Percentiles rank a stretch among this genome's conserved stretches.
Conservation (phyloP, 2,888 invertebrate genomes). For the Platynereis dumerilii region DNA sequence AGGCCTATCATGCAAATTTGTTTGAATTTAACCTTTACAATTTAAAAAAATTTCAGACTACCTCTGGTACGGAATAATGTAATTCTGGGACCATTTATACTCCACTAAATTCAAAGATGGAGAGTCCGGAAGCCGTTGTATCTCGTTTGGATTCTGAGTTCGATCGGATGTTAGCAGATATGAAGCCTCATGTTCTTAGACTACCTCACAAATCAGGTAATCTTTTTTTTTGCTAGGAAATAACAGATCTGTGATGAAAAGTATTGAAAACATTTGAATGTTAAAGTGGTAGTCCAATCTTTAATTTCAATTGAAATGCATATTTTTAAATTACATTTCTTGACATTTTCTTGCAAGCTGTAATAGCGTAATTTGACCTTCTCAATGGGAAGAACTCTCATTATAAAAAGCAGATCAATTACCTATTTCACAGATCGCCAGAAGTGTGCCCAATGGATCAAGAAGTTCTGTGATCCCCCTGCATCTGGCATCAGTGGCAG, state of each 20-base stretch:
- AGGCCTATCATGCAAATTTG: no score
- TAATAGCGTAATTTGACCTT: no score
- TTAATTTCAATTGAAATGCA: no score
- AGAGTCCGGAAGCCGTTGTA: slow-evolving; percentile 15
- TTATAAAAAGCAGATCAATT: background rate
- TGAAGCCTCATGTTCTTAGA: slow-evolving; percentile 60
- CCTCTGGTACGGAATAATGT: no score
- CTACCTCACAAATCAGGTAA: slow-evolving; percentile 59
- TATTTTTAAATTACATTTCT: no score
- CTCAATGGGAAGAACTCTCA: no score
- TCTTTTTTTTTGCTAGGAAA: background rate
- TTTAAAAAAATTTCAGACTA: no score
- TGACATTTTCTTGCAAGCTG: no score
- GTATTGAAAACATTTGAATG: background rate
- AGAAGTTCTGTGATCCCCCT: slow-evolving; percentile 58
- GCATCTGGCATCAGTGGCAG: slow-evolving; percentile 48
- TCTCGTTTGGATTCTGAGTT: slow-evolving; percentile 54
- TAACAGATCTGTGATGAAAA: no score
- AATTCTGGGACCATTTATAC: no score
- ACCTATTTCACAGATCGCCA: slow-evolving; percentile 52
- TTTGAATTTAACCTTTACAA: no score
- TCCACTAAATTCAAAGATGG: slow-evolving; percentile 12
- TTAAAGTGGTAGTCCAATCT: no score
- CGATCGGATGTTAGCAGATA: slow-evolving; percentile 57
- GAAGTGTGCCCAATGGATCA: slow-evolving; percentile 62